Percentiles rank a stretch among this genome's conserved stretches.
Evolutionary conservation across 2,113 vertebrate genomes (phyloP).

Genomic region (Psilopogon haemacephalus): DNA sequence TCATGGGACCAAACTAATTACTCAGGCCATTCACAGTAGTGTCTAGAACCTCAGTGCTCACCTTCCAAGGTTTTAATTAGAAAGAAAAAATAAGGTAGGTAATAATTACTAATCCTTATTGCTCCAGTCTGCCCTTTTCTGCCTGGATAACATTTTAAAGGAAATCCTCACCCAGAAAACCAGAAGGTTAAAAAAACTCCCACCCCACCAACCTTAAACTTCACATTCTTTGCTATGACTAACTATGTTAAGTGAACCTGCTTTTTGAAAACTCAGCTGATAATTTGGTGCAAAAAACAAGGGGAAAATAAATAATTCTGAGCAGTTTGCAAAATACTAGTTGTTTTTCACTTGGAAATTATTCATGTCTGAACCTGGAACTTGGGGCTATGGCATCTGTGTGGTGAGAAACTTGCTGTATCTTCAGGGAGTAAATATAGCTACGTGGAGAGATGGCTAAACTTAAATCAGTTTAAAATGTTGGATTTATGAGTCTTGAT

Average conservation of each 20-base stretch:
- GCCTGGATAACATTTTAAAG: not conserved
- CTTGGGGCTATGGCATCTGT: not conserved
- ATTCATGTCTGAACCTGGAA: not conserved
- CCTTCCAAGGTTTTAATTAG: not conserved
- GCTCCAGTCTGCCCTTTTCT: constrained; percentile 7
- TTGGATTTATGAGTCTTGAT: not conserved
- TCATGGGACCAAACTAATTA: not conserved
- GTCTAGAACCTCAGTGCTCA: not conserved
- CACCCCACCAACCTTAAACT: not conserved
- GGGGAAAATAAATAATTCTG: not conserved
- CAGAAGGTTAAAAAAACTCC: not conserved
- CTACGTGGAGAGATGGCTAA: not conserved
- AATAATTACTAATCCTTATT: not conserved
- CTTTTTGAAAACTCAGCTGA: not conserved
- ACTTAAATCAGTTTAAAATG: not conserved
- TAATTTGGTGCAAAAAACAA: not conserved
- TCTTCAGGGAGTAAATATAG: not conserved
- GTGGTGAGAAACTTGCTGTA: not conserved
- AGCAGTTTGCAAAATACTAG: not conserved
- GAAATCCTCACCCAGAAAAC: not conserved
- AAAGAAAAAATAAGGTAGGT: not conserved
- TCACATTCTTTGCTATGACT: not conserved
- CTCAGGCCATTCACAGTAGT: not conserved
- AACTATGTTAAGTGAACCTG: not conserved
- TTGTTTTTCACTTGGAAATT: not conserved